A percentile compares a stretch with the other conserved stretches of the same genome.
phyloP scores from a whole-genome alignment of 2,113 vertebrate species.

The Ochotona princeps region DNA sequence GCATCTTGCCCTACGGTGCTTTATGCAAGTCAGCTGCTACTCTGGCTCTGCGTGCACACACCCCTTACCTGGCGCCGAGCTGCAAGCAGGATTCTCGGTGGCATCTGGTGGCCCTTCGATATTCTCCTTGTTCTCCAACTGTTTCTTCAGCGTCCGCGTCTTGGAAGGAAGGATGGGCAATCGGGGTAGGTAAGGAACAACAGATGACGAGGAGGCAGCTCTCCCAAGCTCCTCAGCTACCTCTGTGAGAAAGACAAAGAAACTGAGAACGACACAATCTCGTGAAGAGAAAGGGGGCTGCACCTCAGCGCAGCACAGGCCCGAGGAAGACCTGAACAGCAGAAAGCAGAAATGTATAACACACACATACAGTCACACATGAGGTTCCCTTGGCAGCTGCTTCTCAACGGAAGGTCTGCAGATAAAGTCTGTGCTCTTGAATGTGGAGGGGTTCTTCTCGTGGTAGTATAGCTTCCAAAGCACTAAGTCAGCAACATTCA shows the following conservation, averaged over 20 bases:
- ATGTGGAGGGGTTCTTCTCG: not conserved
- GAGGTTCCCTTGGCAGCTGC: not conserved
- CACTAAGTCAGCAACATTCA: not conserved
- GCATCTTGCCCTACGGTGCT: not conserved
- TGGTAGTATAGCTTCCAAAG: not conserved
- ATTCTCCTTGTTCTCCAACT: conserved; percentile 98
- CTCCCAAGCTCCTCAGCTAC: conserved; percentile 98
- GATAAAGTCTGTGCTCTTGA: not conserved
- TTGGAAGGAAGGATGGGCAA: conserved; percentile 96
- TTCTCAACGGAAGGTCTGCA: not conserved
- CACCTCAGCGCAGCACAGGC: not conserved
- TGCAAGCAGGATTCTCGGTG: conserved; percentile 85
- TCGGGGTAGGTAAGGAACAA: conserved; percentile 90
- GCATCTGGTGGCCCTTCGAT: conserved; percentile 92
- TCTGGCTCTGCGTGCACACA: not conserved
- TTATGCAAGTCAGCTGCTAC: not conserved
- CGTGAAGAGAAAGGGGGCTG: not conserved
- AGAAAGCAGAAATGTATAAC: not conserved
- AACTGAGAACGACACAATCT: not conserved
- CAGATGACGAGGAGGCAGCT: conserved; percentile 91
- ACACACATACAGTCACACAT: too few relatives aligned
- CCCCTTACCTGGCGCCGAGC: conserved; percentile 86
- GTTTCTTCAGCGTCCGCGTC: conserved; percentile 93
- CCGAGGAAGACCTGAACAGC: not conserved
- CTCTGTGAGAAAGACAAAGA: conserved; percentile 85